A percentile compares a stretch with the other conserved stretches of the same genome.
Conservation (phyloP, 2,113 vertebrate genomes). For the Crotalus viridis region DNA sequence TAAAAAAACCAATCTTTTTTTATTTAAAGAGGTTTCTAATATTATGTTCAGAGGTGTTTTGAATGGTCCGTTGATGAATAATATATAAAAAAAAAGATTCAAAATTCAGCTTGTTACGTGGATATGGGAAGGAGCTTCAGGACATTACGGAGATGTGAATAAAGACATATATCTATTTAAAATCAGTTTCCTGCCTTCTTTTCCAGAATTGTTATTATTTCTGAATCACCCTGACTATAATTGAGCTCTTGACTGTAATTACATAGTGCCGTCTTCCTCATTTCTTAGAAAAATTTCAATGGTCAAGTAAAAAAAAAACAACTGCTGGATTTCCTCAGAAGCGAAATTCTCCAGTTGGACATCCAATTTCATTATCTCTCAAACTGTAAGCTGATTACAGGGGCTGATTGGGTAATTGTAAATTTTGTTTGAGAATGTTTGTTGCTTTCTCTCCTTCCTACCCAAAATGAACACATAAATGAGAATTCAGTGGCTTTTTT, state of each 20-base stretch:
- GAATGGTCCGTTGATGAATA: too few relatives aligned
- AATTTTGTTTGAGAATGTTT: not conserved
- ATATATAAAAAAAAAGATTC: not conserved
- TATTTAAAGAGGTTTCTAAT: too few relatives aligned
- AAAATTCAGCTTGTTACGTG: not conserved
- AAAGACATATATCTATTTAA: not conserved
- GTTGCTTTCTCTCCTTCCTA: not conserved
- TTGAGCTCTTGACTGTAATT: not conserved
- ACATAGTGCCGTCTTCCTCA: not conserved
- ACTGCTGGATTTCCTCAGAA: too few relatives aligned
- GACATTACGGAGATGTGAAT: not conserved
- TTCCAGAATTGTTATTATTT: not conserved
- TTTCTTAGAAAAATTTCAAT: not conserved
- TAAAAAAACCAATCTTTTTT: not conserved
- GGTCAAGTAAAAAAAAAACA: not conserved
- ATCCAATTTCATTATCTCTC: not conserved
- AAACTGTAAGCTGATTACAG: not conserved
- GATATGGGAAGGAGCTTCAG: not conserved
- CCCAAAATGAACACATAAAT: too few relatives aligned
- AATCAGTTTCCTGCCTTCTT: not conserved
- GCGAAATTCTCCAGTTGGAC: not conserved
- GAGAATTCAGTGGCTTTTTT: too few relatives aligned
- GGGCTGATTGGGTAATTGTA: not conserved
- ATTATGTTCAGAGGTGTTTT: too few relatives aligned
- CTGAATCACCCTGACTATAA: not conserved